Evolutionary conservation across 2,888 invertebrate species (phyloP).

Genomic region (Eupithecia exiguata): DNA sequence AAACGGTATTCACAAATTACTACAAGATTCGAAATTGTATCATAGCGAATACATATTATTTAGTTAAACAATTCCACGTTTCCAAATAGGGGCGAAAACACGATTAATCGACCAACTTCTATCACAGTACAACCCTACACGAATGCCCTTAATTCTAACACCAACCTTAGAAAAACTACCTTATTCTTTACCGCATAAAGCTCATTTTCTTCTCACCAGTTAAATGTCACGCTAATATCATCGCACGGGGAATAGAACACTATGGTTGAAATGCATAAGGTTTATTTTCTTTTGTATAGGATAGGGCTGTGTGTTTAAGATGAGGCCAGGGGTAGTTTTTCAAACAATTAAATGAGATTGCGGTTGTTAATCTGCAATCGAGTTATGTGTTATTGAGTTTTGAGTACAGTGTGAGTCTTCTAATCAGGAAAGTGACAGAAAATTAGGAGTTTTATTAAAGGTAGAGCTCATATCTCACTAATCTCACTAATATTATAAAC

Average conservation of each 20-base stretch:
- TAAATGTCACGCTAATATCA: conserved; percentile 22
- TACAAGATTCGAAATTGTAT: conserved; percentile 26
- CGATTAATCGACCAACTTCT: conserved; percentile 78
- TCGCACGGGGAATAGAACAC: background rate
- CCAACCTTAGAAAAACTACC: conserved; percentile 13
- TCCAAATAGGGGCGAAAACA: conserved; percentile 70
- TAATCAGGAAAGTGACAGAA: background rate
- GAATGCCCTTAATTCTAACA: conserved; percentile 61
- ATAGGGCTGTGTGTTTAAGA: conserved; percentile 23
- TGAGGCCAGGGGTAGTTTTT: conserved; percentile 70
- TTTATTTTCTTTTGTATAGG: conserved; percentile 3
- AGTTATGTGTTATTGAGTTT: conserved; percentile 63
- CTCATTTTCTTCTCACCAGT: background rate
- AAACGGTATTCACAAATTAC: background rate
- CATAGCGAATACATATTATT: conserved; percentile 57
- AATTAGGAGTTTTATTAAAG: background rate
- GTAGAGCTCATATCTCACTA: background rate
- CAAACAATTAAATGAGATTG: conserved; percentile 75
- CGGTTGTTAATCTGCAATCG: conserved; percentile 71
- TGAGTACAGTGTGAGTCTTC: conserved; percentile 8
- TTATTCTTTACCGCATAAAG: background rate
- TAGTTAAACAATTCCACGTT: conserved; percentile 61
- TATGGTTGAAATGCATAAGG: background rate
- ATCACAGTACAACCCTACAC: conserved; percentile 59
- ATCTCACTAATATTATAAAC: too few species aligned